These are phyloP conservation scores for Odobenus rosmarus DNA, from an alignment of 2,113 vertebrate genomes.

Conservation along the genomic window DNA sequence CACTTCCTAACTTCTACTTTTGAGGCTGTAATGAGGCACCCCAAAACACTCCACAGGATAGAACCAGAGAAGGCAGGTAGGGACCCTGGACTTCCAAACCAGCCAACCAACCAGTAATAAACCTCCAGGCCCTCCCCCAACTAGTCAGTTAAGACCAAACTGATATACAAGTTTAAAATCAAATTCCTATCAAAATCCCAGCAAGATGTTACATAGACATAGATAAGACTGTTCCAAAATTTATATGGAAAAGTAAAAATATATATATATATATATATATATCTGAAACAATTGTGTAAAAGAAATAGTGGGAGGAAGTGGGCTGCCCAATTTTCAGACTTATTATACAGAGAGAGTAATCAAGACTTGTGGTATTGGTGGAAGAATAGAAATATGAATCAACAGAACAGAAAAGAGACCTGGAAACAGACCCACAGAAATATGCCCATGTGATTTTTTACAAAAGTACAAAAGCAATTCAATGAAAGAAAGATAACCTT, in stretches of 20 bases:
- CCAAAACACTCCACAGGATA: neutral
- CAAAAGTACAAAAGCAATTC: neutral
- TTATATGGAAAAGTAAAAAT: neutral
- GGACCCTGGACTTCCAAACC: neutral
- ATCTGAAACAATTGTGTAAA: neutral
- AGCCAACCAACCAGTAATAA: neutral
- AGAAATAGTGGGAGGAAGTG: neutral
- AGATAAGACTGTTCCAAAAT: neutral
- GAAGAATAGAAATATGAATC: neutral
- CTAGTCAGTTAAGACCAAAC: neutral
- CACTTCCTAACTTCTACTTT: neutral
- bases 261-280: neutral
- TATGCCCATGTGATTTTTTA: neutral
- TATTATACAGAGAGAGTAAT: neutral
- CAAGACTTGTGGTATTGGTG: neutral
- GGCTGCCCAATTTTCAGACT: neutral
- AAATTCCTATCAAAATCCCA: neutral
- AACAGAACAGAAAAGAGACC: neutral
- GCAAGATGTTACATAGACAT: neutral
- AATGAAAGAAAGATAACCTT: neutral
- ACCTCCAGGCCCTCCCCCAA: neutral
- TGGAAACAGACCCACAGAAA: neutral
- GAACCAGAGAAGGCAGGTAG: neutral
- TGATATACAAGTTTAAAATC: neutral
- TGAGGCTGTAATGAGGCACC: neutral